These are phyloP conservation scores for Morinoia aosen DNA, from an alignment of 2,888 invertebrate species.

Conservation along the genomic window DNA sequence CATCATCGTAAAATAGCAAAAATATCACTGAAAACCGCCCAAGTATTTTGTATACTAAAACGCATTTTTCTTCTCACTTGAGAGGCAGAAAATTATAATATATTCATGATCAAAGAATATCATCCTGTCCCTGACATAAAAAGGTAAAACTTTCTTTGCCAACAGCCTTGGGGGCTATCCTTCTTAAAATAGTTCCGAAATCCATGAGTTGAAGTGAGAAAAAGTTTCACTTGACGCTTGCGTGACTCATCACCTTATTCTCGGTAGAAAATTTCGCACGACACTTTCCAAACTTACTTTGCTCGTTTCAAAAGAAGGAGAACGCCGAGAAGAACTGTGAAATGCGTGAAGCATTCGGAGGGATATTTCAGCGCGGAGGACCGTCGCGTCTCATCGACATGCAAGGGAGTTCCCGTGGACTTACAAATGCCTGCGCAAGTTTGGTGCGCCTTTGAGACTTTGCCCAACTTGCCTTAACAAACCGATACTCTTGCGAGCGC, in stretches of 20 bases:
- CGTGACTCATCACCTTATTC: background rate
- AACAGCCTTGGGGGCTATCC: background rate
- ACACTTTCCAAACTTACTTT: slow-evolving; percentile 1
- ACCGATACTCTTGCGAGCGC: slow-evolving; percentile 21
- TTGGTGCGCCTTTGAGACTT: background rate
- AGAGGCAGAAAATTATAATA: background rate
- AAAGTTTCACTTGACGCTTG: background rate
- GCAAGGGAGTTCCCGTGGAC: background rate
- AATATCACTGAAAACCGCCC: background rate
- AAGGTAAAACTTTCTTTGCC: background rate
- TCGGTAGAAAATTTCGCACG: background rate
- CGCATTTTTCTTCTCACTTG: background rate
- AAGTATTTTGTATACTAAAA: background rate
- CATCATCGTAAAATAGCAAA: background rate
- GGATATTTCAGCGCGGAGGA: background rate
- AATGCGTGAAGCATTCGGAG: background rate
- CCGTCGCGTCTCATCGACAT: slow-evolving; percentile 15
- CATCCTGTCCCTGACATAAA: background rate
- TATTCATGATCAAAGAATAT: background rate
- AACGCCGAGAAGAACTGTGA: background rate
- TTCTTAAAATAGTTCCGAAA: background rate
- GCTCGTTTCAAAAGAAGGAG: background rate
- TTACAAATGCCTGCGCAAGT: slow-evolving; percentile 43
- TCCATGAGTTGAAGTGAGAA: background rate
- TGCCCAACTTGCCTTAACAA: slow-evolving; percentile 22